A percentile compares a stretch with the other conserved stretches of the same genome.
Evolutionary conservation across 2,113 vertebrate genomes (phyloP).

Genomic region (Pollachius pollachius): DNA sequence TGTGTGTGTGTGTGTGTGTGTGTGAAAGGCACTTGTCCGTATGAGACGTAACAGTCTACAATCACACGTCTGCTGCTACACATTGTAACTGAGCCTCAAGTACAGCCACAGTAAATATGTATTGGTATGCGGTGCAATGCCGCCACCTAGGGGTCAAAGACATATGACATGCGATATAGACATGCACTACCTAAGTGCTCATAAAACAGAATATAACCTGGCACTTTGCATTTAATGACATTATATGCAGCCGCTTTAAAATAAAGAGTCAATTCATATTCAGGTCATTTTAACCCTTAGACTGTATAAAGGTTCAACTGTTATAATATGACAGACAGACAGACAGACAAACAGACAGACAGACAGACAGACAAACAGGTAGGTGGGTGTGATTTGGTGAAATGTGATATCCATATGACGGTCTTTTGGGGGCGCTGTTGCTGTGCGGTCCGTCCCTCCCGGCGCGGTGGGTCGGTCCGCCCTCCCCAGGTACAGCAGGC

Average conservation of each 20-base stretch:
- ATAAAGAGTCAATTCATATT: no score
- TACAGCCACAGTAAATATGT: not conserved
- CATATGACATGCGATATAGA: not conserved
- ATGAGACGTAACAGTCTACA: no score
- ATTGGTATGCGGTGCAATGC: not conserved
- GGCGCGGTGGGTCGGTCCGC: constrained; percentile 6
- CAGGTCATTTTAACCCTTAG: no score
- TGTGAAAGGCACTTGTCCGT: no score
- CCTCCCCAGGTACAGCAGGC: constrained; percentile 48
- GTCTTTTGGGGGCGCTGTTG: constrained; percentile 63
- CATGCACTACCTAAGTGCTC: no score
- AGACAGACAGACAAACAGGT: not conserved
- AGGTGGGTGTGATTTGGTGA: not conserved
- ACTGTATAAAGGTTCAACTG: no score
- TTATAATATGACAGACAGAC: not conserved
- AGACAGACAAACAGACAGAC: not conserved
- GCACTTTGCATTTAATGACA: no score
- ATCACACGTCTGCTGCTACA: no score
- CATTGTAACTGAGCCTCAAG: no score
- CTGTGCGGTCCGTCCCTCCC: constrained; percentile 4
- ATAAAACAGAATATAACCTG: no score
- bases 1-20: no score
- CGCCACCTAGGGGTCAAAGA: not conserved
- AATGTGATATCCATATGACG: not conserved
- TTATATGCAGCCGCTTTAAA: no score